Evolutionary conservation across 2,113 vertebrate genomes (phyloP).

Genomic region (Paramormyrops kingsleyae): DNA sequence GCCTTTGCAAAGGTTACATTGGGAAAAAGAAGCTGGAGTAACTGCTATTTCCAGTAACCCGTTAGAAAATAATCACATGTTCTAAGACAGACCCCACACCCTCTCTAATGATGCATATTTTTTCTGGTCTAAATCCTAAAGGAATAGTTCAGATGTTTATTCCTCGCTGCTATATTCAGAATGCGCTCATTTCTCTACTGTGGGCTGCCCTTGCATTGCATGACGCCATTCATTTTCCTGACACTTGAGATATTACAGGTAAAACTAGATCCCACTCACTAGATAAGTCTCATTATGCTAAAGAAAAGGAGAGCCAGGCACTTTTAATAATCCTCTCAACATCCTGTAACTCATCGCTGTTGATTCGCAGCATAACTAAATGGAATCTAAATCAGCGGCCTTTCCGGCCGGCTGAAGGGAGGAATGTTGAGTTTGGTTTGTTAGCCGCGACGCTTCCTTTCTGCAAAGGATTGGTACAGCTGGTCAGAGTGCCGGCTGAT

Average conservation of each 20-base stretch:
- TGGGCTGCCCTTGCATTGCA: background rate
- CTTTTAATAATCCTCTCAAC: background rate
- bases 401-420: background rate
- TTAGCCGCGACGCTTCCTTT: background rate
- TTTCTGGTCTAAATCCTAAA: background rate
- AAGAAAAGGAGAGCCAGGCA: background rate
- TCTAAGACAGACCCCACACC: background rate
- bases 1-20: conserved; percentile 39
- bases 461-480: background rate
- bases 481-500: background rate
- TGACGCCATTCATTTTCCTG: background rate
- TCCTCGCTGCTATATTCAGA: background rate
- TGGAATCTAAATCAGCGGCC: background rate
- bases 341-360: background rate
- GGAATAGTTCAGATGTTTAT: background rate
- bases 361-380: background rate
- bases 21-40: conserved; percentile 32
- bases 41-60: conserved; percentile 23
- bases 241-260: conserved; percentile 6
- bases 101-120: background rate
- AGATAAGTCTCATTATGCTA: background rate
- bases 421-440: background rate
- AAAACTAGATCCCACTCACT: background rate
- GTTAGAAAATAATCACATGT: background rate
- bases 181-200: background rate